A percentile compares a stretch with the other conserved stretches of the same genome.
Conservation (phyloP, 2,797 vertebrate species). For the Catostomus latipinnis region DNA sequence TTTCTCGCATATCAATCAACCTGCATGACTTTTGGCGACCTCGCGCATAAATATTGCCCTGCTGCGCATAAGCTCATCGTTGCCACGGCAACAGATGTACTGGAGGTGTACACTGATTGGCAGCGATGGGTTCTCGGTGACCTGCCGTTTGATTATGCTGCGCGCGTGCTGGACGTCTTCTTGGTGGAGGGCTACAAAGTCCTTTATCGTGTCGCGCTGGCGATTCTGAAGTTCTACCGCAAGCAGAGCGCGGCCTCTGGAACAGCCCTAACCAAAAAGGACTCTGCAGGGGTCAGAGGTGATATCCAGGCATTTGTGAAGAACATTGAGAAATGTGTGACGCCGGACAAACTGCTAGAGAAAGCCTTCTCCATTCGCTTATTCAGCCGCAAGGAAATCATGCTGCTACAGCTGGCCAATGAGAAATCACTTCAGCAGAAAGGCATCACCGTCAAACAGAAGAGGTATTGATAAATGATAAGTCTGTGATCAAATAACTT, state of each 20-base stretch:
- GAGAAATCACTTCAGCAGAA: conserved; percentile 95
- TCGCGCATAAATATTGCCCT: conserved; percentile 94
- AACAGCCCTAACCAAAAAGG: conserved; percentile 67
- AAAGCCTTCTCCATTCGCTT: conserved; percentile 95
- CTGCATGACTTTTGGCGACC: conserved; percentile 97
- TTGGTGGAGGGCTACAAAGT: conserved; percentile 97
- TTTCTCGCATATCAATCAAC: conserved; percentile 93
- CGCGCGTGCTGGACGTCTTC: conserved; percentile 91
- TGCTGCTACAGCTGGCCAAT: conserved; percentile 93
- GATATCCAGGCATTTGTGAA: conserved; percentile 88
- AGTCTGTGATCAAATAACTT: background rate
- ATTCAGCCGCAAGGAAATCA: conserved; percentile 95
- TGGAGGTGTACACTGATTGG: conserved; percentile 95
- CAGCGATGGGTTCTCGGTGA: conserved; percentile 95
- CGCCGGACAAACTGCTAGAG: conserved; percentile 91
- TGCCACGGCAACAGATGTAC: conserved; percentile 84
- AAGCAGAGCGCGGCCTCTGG: conserved; percentile 80
- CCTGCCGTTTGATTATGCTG: conserved; percentile 85
- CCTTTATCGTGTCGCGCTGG: conserved; percentile 88
- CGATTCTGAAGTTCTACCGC: conserved; percentile 93
- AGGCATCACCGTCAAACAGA: conserved; percentile 95
- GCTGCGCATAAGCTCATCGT: conserved; percentile 91
- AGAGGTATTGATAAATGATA: conserved; percentile 79
- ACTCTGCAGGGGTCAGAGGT: conserved; percentile 76
- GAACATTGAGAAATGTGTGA: conserved; percentile 82